Percentiles rank a stretch among this genome's conserved stretches.
These are phyloP conservation scores for Caenorhabditis doughertyi DNA, from an alignment of 2,888 invertebrate genomes.

Conservation along the genomic window DNA sequence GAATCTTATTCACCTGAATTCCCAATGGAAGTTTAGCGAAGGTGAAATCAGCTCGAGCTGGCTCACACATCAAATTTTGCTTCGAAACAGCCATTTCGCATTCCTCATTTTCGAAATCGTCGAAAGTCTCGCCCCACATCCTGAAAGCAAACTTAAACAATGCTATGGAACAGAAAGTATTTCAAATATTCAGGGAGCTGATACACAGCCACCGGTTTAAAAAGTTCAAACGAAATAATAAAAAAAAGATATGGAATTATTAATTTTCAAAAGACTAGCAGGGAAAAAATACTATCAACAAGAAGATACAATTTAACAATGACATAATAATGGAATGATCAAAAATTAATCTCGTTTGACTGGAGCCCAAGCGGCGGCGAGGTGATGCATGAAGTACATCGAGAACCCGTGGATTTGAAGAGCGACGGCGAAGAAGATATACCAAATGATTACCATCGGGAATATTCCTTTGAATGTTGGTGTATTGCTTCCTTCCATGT, in stretches of 20 bases:
- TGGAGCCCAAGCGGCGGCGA: conserved; percentile 77
- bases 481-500: conserved; percentile 76
- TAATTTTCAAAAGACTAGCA: conserved; percentile 23
- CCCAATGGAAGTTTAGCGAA: conserved; percentile 77
- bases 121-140: conserved; percentile 73
- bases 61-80: conserved; percentile 69
- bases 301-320: conserved; percentile 23
- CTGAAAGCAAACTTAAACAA: background rate
- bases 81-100: conserved; percentile 69
- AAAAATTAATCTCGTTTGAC: conserved; percentile 64
- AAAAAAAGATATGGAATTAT: conserved; percentile 32
- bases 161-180: background rate
- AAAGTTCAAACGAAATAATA: conserved; percentile 3
- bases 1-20: conserved; percentile 70
- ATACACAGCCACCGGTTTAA: background rate
- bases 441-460: conserved; percentile 82
- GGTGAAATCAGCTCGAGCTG: conserved; percentile 66
- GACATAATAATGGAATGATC: background rate
- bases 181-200: conserved; percentile 13
- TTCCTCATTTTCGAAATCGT: conserved; percentile 70
- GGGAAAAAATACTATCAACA: conserved; percentile 5
- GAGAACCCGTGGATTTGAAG: conserved; percentile 81
- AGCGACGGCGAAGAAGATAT: conserved; percentile 81
- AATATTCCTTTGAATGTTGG: conserved; percentile 81
- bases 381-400: conserved; percentile 79